phyloP scores from a whole-genome alignment of 2,113 vertebrate species.

The Castor canadensis region DNA sequence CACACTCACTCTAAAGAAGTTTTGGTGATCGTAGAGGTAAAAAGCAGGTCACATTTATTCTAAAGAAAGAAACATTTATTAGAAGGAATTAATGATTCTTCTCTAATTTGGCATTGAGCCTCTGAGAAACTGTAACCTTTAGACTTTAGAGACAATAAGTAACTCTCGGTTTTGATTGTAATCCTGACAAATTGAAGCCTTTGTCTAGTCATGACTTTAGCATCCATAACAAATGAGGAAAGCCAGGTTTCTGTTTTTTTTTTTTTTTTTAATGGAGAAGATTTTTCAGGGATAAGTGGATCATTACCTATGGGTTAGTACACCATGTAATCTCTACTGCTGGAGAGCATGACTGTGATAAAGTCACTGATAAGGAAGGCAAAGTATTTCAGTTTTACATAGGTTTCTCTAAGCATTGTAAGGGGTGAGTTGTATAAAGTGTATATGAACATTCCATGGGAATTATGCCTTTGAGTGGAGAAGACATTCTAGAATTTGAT shows the following conservation, averaged over 20 bases:
- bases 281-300: background rate
- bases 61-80: conserved; percentile 19
- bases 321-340: background rate
- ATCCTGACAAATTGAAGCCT: background rate
- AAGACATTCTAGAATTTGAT: background rate
- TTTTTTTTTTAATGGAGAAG: background rate
- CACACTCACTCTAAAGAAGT: background rate
- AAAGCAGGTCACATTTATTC: background rate
- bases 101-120: background rate
- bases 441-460: background rate
- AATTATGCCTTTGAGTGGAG: background rate
- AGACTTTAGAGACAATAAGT: conserved; percentile 17
- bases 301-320: background rate
- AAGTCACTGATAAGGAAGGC: background rate
- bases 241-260: background rate
- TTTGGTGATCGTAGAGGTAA: background rate
- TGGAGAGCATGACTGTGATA: background rate
- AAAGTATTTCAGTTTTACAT: background rate
- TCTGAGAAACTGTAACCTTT: background rate
- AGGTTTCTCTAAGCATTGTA: background rate
- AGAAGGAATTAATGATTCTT: conserved; percentile 25
- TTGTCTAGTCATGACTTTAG: background rate
- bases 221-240: background rate
- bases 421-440: background rate
- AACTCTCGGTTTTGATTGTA: background rate